phyloP scores from a whole-genome alignment of 2,113 vertebrate species.

The Cyphomyrus discorhynchus region DNA sequence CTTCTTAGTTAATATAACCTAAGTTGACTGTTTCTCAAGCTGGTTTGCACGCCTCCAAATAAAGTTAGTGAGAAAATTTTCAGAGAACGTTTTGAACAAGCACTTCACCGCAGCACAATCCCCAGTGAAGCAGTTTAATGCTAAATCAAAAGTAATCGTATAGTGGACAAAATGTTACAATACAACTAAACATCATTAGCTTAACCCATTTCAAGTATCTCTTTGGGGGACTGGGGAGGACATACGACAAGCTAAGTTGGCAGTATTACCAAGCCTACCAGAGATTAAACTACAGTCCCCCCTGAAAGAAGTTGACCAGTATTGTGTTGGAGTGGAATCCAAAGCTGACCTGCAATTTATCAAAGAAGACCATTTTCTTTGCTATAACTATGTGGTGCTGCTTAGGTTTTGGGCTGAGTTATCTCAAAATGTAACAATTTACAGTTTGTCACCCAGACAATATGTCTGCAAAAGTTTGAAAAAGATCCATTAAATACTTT shows the following conservation, averaged over 20 bases:
- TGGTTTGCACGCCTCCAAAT: neutral
- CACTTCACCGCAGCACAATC: neutral
- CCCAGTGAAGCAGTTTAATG: neutral
- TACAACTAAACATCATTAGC: neutral
- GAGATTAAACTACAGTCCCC: neutral
- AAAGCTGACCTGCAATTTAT: neutral
- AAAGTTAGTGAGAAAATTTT: neutral
- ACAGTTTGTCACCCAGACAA: neutral
- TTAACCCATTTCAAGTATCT: neutral
- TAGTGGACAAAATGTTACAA: neutral
- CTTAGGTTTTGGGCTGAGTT: neutral
- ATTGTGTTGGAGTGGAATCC: neutral
- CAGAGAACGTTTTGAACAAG: neutral
- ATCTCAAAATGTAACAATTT: neutral
- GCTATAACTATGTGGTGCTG: neutral
- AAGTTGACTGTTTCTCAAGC: neutral
- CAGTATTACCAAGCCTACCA: neutral
- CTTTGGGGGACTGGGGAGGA: neutral
- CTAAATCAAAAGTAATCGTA: no score
- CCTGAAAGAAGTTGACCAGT: neutral
- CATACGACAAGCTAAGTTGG: neutral
- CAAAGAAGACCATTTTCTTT: neutral
- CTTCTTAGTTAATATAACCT: neutral
- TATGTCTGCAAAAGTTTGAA: neutral
- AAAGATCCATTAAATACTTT: neutral